phyloP scores from a whole-genome alignment of 2,113 vertebrate species.

The Myanophis thanlyinensis region DNA sequence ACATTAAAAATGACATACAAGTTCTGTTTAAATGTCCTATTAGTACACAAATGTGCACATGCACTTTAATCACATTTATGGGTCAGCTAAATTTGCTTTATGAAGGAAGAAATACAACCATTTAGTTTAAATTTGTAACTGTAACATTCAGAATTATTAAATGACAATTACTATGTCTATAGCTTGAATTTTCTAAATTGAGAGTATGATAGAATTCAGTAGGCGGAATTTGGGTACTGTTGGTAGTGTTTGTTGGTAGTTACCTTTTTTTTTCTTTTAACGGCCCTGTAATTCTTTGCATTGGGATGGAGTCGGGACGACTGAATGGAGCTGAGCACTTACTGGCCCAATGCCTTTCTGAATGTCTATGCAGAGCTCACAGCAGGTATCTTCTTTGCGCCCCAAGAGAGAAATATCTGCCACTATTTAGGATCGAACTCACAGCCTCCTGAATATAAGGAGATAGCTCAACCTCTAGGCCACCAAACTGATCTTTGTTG shows the following conservation, averaged over 20 bases:
- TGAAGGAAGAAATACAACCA: background rate
- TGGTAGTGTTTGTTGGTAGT: background rate
- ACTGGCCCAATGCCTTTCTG: background rate
- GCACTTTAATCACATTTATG: background rate
- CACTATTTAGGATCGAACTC: background rate
- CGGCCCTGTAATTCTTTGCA: background rate
- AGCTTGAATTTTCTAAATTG: background rate
- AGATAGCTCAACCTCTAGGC: background rate
- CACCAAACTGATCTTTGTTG: background rate
- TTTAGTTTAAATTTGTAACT: background rate
- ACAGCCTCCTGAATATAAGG: background rate
- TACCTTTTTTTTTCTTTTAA: background rate
- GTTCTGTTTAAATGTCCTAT: background rate
- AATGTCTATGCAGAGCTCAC: background rate
- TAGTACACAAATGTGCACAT: background rate
- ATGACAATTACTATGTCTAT: background rate
- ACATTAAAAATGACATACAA: background rate
- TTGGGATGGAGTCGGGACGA: background rate
- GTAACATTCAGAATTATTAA: background rate
- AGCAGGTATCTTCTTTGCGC: background rate
- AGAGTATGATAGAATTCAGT: background rate
- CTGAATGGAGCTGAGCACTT: background rate
- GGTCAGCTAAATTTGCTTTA: background rate
- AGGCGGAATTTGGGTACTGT: background rate
- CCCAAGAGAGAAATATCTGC: too few relatives aligned